Evolutionary conservation across 1,140 invertebrate species (phyloP).

Genomic region (Nephotettix cincticeps): DNA sequence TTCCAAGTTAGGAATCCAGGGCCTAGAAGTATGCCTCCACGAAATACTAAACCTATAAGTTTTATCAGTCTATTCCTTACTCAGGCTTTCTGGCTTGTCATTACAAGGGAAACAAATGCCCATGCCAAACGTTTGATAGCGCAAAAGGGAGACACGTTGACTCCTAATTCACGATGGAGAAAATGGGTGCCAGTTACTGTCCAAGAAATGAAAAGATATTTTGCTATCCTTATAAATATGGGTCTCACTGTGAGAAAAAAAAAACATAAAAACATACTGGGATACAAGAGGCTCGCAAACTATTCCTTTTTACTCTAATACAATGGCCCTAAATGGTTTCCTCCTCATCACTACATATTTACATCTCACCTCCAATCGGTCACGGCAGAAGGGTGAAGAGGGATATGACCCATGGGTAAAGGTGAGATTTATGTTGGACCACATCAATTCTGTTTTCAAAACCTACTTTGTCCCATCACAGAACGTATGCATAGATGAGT

Average conservation of each 20-base stretch:
- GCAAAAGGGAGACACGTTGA: background rate
- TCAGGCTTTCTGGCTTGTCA: background rate
- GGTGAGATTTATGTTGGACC: background rate
- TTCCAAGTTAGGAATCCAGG: background rate
- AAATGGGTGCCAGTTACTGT: background rate
- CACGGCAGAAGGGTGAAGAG: background rate
- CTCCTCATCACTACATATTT: background rate
- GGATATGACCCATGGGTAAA: background rate
- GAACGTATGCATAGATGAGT: background rate
- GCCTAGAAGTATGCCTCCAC: background rate
- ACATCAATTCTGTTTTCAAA: background rate
- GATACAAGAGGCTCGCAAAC: background rate
- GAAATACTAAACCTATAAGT: background rate
- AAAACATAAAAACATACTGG: slow-evolving; percentile 14
- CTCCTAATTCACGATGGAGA: background rate
- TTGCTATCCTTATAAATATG: background rate
- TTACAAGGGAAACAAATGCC: too few relatives aligned
- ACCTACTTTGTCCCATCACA: background rate
- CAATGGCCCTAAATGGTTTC: slow-evolving; percentile 13
- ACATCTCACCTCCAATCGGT: background rate
- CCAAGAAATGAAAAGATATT: slow-evolving; percentile 1
- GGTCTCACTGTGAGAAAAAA: background rate
- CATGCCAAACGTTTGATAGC: background rate
- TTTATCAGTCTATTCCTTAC: background rate
- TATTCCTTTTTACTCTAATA: background rate